Evolutionary conservation across 2,888 invertebrate genomes (phyloP).

Genomic region (Drosophila borborema): DNA sequence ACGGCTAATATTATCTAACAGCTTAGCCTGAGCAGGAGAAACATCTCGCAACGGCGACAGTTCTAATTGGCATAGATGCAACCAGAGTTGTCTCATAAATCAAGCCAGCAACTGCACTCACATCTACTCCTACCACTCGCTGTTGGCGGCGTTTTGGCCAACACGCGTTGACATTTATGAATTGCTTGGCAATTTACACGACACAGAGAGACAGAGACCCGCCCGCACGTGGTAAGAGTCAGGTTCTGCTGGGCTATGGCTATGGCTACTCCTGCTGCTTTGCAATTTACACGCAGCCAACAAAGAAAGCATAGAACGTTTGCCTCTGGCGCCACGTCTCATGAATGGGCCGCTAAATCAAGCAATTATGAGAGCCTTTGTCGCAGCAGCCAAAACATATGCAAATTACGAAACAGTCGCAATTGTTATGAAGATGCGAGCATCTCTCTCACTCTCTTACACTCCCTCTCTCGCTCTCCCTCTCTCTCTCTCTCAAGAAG

Average conservation of each 20-base stretch:
- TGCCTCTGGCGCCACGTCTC: constrained; percentile 67
- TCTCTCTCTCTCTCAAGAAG: neutral
- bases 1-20: neutral
- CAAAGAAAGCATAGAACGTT: constrained; percentile 25
- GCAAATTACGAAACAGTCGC: constrained; percentile 64
- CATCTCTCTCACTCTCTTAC: neutral
- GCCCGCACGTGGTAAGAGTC: constrained; percentile 57
- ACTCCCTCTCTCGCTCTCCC: neutral
- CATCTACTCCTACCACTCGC: neutral
- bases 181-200: constrained; percentile 79
- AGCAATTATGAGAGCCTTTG: constrained; percentile 84
- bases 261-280: constrained; percentile 17
- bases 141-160: constrained; percentile 18
- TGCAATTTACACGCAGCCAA: constrained; percentile 72
- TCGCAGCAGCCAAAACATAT: constrained; percentile 75
- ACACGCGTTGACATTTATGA: constrained; percentile 81
- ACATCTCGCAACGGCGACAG: neutral
- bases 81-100: constrained; percentile 50
- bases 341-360: constrained; percentile 84
- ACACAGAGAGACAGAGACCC: constrained; percentile 57
- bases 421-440: constrained; percentile 52
- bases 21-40: neutral
- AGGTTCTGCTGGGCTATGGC: constrained; percentile 1
- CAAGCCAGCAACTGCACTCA: constrained; percentile 19
- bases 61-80: constrained; percentile 43